Percentiles rank a stretch among this genome's conserved stretches.
phyloP scores from a whole-genome alignment of 2,888 invertebrate species.

The Schizaphis graminum region DNA sequence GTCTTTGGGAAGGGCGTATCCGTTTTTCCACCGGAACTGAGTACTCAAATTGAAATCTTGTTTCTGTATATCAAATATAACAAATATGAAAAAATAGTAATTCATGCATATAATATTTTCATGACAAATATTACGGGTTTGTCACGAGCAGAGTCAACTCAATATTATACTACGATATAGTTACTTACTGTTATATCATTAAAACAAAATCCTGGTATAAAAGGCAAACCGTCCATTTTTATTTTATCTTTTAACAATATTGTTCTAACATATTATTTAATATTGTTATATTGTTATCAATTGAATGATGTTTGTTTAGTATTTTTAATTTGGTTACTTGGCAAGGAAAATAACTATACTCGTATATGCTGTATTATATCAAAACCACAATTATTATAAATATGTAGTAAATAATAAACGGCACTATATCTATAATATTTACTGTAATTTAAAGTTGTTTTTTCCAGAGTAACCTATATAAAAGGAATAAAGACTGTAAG shows the following conservation, averaged over 20 bases:
- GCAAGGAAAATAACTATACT: background rate
- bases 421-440: background rate
- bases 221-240: constrained; percentile 64
- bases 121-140: background rate
- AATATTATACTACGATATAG: background rate
- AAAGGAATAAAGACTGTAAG: background rate
- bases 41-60: constrained; percentile 76
- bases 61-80: constrained; percentile 70
- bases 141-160: background rate
- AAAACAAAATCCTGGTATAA: constrained; percentile 65
- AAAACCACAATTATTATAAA: background rate
- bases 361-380: background rate
- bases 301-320: background rate
- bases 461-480: background rate
- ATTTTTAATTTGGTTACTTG: background rate
- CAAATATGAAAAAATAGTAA: background rate
- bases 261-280: background rate
- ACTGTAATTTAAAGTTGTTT: background rate
- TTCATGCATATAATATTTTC: background rate
- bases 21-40: constrained; percentile 78
- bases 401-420: background rate
- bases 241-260: background rate
- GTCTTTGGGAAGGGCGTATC: constrained; percentile 76
- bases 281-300: background rate
- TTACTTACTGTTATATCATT: constrained; percentile 60